Base-by-base conservation (phyloP, 2,888 invertebrate genomes). In the Drepana falcataria region DNA sequence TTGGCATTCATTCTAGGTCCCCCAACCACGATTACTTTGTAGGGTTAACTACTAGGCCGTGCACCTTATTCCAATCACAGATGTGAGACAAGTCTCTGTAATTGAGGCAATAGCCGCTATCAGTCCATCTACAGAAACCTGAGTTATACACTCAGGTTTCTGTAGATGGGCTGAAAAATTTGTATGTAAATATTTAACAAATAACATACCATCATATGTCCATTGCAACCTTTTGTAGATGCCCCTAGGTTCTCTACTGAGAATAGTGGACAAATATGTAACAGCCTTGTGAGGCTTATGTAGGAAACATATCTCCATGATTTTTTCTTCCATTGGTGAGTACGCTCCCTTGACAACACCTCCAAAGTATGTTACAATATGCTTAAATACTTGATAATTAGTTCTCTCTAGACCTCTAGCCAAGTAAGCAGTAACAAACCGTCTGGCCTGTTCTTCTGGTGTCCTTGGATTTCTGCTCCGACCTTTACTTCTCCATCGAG, bases 331-430 rank as follows among this genome's bases (percentile, higher is more conserved):
- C 52, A 65, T 59, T 35, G 59, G n/a, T 6, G 75, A 66, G 61
- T 81, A 86, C 2, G 55, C 44, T 4, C 83, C 81, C 65, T 71
- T 83, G 1, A 56, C 58, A 49, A 70, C 65, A 40, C 61, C 65
- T 52, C 76, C 77, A 68, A 73, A 79, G 55, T 69, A 54, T 44
- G 67, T 63, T 35, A 79, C 58, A 49, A 87, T 63, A 61, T 83
- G 77, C 53, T 68, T 71, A 59, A 79, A 83, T 33, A 88, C 78
- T 72, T 88, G 87, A 54, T 77, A 68, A n/a, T 81, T 52, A 57
- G 72, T 84, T 58, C 89, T 77, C 57, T 85, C 7, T 49, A 89
- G 61, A 21, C 84, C 83, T 59, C 73, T 66, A n/a, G 86, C 82
- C 53, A 89, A 66, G 65, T 71, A 87, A 49, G 83, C 74, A 49